phyloP scores from a whole-genome alignment of 2,113 vertebrate genomes.

The Talpa occidentalis region DNA sequence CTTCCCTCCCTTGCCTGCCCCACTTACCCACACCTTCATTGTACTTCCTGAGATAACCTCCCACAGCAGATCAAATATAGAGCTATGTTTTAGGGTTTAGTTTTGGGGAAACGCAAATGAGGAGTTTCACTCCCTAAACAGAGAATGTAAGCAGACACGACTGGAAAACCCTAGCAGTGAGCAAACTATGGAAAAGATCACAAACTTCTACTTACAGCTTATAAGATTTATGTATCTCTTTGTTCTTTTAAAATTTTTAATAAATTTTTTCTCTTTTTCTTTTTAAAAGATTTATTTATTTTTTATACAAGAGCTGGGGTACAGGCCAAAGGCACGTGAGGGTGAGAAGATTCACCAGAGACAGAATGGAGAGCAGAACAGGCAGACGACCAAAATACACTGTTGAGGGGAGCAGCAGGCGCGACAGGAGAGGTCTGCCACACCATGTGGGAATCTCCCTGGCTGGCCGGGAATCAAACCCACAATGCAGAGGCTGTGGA shows the following conservation, averaged over 20 bases:
- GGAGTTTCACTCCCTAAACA: neutral
- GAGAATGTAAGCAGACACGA: neutral
- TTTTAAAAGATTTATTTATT: too few species aligned
- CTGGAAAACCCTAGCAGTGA: neutral
- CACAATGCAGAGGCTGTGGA: too few species aligned
- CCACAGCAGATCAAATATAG: neutral
- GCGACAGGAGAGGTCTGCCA: too few species aligned
- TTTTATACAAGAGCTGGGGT: too few species aligned
- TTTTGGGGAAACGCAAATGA: neutral
- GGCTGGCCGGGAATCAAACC: too few species aligned
- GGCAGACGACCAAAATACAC: too few species aligned
- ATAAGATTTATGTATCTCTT: neutral
- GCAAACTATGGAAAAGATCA: neutral
- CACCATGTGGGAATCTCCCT: too few species aligned
- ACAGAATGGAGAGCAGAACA: too few species aligned
- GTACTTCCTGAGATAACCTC: neutral
- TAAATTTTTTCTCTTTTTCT: neutral
- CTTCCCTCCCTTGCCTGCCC: neutral
- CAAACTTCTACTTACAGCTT: neutral
- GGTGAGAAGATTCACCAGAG: too few species aligned
- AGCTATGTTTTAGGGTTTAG: neutral
- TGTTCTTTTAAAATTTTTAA: neutral
- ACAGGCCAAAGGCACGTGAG: too few species aligned
- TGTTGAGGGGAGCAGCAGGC: too few species aligned
- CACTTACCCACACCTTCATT: neutral